Percentiles rank a stretch among this genome's conserved stretches.
Conservation (phyloP, 2,888 invertebrate genomes). For the Plebejus anna region DNA sequence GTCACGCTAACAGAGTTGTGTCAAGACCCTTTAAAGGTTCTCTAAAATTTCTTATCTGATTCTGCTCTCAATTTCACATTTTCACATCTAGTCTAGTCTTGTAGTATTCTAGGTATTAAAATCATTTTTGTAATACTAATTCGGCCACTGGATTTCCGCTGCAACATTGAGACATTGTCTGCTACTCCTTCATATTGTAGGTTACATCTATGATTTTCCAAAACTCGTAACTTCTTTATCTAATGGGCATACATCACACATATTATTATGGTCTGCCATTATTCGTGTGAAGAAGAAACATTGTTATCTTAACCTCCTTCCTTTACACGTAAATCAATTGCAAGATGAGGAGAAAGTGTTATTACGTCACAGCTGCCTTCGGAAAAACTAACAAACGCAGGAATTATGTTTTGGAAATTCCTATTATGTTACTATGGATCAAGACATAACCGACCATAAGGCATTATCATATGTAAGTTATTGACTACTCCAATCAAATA, state of each 20-base stretch:
- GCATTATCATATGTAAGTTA: neutral
- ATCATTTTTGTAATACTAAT: neutral
- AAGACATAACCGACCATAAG: neutral
- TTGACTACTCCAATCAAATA: conserved; percentile 3
- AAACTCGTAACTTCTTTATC: conserved; percentile 35
- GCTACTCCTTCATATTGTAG: neutral
- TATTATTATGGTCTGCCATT: conserved; percentile 23
- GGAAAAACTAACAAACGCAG: conserved; percentile 22
- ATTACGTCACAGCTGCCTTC: conserved; percentile 17
- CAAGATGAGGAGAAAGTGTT: conserved; percentile 65
- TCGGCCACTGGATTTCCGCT: neutral
- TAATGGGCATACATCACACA: conserved; percentile 10
- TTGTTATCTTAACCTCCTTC: conserved; percentile 76
- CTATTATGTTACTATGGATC: neutral
- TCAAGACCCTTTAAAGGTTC: neutral
- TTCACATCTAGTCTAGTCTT: no score
- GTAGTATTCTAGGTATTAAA: neutral
- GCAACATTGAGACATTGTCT: neutral
- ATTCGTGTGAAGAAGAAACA: conserved; percentile 41
- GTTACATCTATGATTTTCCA: neutral
- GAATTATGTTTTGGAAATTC: neutral
- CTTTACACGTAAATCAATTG: conserved; percentile 59
- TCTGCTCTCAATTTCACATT: no score
- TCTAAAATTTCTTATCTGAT: no score
- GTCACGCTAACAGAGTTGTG: neutral